Conservation (phyloP, 2,888 invertebrate genomes). For the Herminia tarsipennalis region DNA sequence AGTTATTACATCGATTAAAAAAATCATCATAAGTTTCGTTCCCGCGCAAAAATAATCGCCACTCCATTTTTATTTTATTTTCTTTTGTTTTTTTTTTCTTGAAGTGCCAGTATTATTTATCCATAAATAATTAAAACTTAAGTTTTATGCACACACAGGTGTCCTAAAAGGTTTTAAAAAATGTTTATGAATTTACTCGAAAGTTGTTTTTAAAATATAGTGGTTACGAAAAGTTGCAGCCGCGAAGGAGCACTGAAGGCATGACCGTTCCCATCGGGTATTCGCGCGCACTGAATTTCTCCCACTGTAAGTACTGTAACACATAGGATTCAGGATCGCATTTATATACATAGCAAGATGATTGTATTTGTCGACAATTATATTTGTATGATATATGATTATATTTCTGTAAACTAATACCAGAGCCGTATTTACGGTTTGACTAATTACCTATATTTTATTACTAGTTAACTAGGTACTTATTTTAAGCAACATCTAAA, state of each 20-base stretch:
- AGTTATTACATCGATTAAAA: conserved; percentile 76
- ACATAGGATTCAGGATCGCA: conserved; percentile 4
- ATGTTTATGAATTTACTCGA: background rate
- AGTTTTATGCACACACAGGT: too few relatives aligned
- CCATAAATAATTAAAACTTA: too few relatives aligned
- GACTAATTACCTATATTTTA: too few relatives aligned
- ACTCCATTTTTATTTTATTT: conserved; percentile 52
- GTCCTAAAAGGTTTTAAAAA: too few relatives aligned
- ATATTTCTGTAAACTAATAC: too few relatives aligned
- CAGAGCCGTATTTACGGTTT: too few relatives aligned
- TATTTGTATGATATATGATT: too few relatives aligned
- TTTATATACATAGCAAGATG: background rate
- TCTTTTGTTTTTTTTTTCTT: background rate
- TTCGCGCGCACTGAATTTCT: conserved; percentile 36
- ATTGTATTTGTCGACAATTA: too few relatives aligned
- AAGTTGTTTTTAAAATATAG: background rate
- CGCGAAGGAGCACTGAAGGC: conserved; percentile 13
- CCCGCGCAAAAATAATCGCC: conserved; percentile 57
- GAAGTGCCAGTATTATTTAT: background rate
- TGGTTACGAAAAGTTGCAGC: conserved; percentile 27
- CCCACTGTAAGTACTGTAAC: conserved; percentile 23
- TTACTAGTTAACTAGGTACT: too few relatives aligned
- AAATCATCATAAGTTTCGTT: conserved; percentile 76
- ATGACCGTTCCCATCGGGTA: conserved; percentile 28
- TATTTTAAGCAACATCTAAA: too few relatives aligned